Evolutionary conservation across 2,888 invertebrate species (phyloP).

Genomic region (Mythimna pallens): DNA sequence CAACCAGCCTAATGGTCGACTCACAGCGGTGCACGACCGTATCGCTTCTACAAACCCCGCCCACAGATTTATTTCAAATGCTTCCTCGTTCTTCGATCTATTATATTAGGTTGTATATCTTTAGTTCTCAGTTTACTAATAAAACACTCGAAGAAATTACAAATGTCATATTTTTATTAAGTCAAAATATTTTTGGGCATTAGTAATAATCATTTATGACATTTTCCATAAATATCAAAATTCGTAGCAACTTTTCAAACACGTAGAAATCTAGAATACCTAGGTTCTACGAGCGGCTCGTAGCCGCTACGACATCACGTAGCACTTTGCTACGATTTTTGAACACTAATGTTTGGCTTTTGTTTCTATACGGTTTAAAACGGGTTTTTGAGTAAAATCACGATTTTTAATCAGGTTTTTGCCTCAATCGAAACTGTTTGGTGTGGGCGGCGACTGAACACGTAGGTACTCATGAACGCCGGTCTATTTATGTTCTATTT

Average conservation of each 20-base stretch:
- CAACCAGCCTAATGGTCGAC: slow-evolving; percentile 69
- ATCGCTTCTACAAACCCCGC: slow-evolving; percentile 80
- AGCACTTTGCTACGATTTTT: slow-evolving; percentile 47
- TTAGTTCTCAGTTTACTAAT: slow-evolving; percentile 34
- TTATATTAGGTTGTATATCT: slow-evolving; percentile 53
- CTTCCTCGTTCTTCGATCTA: slow-evolving; percentile 80
- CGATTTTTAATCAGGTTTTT: slow-evolving; percentile 13
- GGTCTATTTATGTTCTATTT: slow-evolving; percentile 54
- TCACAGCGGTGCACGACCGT: slow-evolving; percentile 76
- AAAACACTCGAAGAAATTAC: slow-evolving; percentile 3
- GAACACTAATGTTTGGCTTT: slow-evolving; percentile 38
- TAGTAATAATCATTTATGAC: neutral
- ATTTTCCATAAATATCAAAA: neutral
- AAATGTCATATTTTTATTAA: neutral
- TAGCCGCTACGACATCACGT: slow-evolving; percentile 44
- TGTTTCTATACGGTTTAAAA: slow-evolving; percentile 5
- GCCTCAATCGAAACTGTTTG: slow-evolving; percentile 19
- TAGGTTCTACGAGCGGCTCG: slow-evolving; percentile 49
- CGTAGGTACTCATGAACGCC: slow-evolving; percentile 29
- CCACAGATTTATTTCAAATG: slow-evolving; percentile 78
- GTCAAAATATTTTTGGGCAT: neutral
- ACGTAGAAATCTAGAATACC: slow-evolving; percentile 38
- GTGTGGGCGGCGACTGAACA: slow-evolving; percentile 33
- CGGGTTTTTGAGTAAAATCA: slow-evolving; percentile 1
- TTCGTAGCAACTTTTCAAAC: neutral